Evolutionary conservation across 2,113 vertebrate genomes (phyloP), one percentile per base, ranked within the genome.

Genomic region (Talpa occidentalis): DNA sequence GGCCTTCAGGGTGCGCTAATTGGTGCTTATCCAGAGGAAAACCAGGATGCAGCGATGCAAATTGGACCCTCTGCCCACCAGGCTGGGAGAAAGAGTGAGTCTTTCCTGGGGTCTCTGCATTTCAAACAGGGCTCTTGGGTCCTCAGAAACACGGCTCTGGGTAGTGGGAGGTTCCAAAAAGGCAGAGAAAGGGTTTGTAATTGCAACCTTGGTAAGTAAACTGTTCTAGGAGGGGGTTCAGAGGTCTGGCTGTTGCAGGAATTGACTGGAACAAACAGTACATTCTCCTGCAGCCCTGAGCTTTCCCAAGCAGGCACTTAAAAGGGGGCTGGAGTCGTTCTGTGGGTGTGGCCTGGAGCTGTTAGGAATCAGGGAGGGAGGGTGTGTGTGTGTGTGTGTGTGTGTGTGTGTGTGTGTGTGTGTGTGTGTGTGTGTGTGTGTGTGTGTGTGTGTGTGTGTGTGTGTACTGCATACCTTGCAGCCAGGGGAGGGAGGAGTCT

Each of bases 1-100:
- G 32, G 32, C 59, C 5, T 1, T 10, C 37, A 2, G 28, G 11
- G 47, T 19, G 35, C 9, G 7, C 2, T 56, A 37, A 28, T 0
- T 32, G 76, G 74, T 24, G 22, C 24, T 80, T 37, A 5, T 4
- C 4, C 10, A 54, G 26, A 32, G 37, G 37, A 73, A 47, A 44
- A 66, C 37, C 49, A 52, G 64, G 42, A 62, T 37, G 42, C 73
- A 7, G 8, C 22, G 73, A 22, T 17, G 1, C 10, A 62, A 66
- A 60, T 66, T 26, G 52, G 52, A 54, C 52, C 52, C 52, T 19
- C 52, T 24, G 44, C 19, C 44, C 24, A 10, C 1, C 4, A 15
- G 35, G 22, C n/a, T n/a, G n/a, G 14, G 30, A n/a, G 28, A 19
- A 32, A 52, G 17, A 47, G 44, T 19, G 44, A 94, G 30, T 40